Evolutionary conservation across 2,113 vertebrate genomes (phyloP), one percentile per base, ranked within the genome.

Genomic region (Sula dactylatra): DNA sequence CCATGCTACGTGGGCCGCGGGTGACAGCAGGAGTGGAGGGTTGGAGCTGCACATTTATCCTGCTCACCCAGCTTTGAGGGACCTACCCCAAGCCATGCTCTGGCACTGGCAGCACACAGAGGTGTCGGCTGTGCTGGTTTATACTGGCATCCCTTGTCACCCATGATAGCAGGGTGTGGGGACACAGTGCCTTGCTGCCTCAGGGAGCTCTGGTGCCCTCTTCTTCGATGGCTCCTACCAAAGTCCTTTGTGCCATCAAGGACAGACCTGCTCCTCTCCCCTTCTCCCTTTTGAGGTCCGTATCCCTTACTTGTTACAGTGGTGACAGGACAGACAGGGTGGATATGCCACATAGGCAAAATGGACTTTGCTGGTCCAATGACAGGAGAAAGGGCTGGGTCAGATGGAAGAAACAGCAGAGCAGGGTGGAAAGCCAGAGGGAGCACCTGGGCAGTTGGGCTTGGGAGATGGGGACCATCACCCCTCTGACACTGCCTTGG

Each of bases 1-100:
- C 25, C 44, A 58, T 7, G 0, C 49, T 24, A 16, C 16, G 19
- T 10, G 20, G 78, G 50, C 3, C 2, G 19, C 0, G 0, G 45
- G 52, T 1, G 1, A 73, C 49, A 20, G 65, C 49, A 73, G 54
- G 24, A n/a, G 17, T 2, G 0, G 78, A 36, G 65, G 20, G 47
- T 12, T 49, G 50, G 47, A 64, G 66, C 42, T 50, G 27, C 49
- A 62, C 16, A 12, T 67, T 73, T 56, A 38, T 55, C 52, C 80
- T 55, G 47, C 47, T 80, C 36, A n/a, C 11, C 19, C 24, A 38
- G 26, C 32, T 50, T 45, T 40, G 69, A 45, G 55, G 67, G 8
- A 70, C 55, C 36, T 34, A 9, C 54, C 67, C 50, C n/a, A 47
- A 80, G 40, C 29, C 1, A 0, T 62, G 67, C 26, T 29, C 22